phyloP scores from a whole-genome alignment of 2,797 vertebrate species.

The Ctenochaetus hawaiiensis region DNA sequence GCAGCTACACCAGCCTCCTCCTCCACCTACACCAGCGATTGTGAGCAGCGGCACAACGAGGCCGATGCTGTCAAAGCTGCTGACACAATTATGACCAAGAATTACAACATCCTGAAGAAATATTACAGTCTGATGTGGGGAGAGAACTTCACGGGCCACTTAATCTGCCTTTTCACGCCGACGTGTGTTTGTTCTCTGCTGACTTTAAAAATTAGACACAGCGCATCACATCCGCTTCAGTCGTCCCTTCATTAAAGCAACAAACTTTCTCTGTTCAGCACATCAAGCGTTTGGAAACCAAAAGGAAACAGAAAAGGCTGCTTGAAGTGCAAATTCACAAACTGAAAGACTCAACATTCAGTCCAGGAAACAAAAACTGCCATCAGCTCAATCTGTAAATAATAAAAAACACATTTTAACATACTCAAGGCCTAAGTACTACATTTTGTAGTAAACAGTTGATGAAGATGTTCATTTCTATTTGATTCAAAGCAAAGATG shows the following conservation, averaged over 20 bases:
- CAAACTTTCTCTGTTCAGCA: neutral
- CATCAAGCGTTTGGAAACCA: neutral
- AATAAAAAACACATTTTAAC: conserved; percentile 1
- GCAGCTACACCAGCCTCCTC: neutral
- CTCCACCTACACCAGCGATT: neutral
- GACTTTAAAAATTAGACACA: neutral
- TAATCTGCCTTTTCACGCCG: neutral
- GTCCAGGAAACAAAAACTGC: neutral
- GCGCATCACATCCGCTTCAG: neutral
- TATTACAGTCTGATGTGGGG: neutral
- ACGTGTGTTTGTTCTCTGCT: neutral
- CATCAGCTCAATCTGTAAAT: conserved; percentile 2
- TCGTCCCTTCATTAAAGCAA: neutral
- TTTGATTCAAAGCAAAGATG: conserved; percentile 8
- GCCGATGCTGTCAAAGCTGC: neutral
- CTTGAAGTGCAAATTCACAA: no score
- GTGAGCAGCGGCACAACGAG: conserved; percentile 9
- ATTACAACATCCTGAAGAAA: conserved; percentile 4
- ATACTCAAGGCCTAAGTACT: conserved; percentile 4
- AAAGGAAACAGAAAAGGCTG: neutral
- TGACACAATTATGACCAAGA: conserved; percentile 4
- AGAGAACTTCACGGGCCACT: neutral
- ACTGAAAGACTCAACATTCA: neutral
- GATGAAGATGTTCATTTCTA: conserved; percentile 22
- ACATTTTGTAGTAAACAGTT: neutral